Conservation (phyloP, 2,888 invertebrate species). For the Melanostoma mellinum region DNA sequence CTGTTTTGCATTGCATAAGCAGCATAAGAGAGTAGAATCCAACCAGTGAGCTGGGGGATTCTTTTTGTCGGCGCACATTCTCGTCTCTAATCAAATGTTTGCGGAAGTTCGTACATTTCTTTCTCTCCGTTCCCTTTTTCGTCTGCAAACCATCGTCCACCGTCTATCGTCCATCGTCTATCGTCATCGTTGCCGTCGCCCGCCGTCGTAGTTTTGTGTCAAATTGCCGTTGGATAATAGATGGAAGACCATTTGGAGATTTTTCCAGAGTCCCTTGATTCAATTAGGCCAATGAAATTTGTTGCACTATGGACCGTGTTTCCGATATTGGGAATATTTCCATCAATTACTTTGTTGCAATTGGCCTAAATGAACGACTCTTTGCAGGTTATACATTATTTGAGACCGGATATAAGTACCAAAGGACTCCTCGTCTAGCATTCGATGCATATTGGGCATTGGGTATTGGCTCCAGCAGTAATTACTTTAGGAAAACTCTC, state of each 20-base stretch:
- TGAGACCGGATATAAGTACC: neutral
- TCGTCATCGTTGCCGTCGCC: neutral
- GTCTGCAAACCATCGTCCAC: neutral
- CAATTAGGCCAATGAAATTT: conserved; percentile 65
- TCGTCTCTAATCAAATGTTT: conserved; percentile 69
- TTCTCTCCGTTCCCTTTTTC: too few relatives aligned
- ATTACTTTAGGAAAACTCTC: too few relatives aligned
- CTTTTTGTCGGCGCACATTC: conserved; percentile 56
- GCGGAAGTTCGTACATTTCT: conserved; percentile 53
- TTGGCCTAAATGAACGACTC: conserved; percentile 16
- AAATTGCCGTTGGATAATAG: conserved; percentile 63
- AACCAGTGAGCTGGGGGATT: conserved; percentile 23
- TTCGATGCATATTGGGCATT: too few relatives aligned
- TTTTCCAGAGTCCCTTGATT: conserved; percentile 56
- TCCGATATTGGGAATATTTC: conserved; percentile 54
- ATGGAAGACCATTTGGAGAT: conserved; percentile 62
- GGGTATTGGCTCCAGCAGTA: too few relatives aligned
- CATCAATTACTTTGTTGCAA: conserved; percentile 48
- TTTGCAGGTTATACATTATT: conserved; percentile 22
- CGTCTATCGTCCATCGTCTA: neutral
- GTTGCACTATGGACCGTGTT: conserved; percentile 50
- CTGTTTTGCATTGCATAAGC: conserved; percentile 69
- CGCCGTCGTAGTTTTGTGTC: conserved; percentile 24
- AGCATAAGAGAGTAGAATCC: conserved; percentile 21
- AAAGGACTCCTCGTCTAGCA: too few relatives aligned